Evolutionary conservation across 30 jellyfish, hydroid and myxozoan species (phyloP).

Genomic region (Aurelia sp.): DNA sequence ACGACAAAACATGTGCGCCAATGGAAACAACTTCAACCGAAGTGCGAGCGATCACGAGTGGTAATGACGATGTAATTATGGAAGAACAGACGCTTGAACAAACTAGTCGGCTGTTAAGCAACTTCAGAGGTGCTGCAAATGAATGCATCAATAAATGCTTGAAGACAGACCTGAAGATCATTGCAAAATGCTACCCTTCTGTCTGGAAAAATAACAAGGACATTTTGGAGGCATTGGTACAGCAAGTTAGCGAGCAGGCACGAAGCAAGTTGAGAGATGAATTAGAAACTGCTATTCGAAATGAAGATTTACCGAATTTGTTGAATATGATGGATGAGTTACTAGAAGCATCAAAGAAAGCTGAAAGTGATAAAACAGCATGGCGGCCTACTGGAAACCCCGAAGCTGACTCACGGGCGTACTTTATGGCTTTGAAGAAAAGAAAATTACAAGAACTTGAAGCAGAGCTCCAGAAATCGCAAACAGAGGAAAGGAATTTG

Average conservation of each 20-base stretch:
- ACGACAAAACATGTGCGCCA: neutral
- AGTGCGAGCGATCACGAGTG: neutral
- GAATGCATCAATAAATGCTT: constrained; percentile 47
- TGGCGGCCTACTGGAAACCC: constrained; percentile 74
- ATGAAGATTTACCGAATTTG: constrained; percentile 14
- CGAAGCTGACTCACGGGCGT: constrained; percentile 63
- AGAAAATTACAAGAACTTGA: constrained; percentile 35
- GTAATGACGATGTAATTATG: neutral
- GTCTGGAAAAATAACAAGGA: constrained; percentile 56
- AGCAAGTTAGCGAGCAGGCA: constrained; percentile 17
- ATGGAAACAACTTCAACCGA: neutral
- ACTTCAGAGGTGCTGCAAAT: constrained; percentile 6
- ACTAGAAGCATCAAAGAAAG: constrained; percentile 9
- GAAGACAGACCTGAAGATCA: constrained; percentile 16
- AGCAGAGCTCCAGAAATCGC: constrained; percentile 25
- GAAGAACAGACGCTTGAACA: neutral
- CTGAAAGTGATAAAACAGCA: constrained; percentile 14
- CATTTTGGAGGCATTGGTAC: constrained; percentile 17
- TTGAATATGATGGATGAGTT: constrained; percentile 30
- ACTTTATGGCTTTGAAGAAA: constrained; percentile 49
- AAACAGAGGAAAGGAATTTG: constrained; percentile 10
- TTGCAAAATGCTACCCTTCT: constrained; percentile 32
- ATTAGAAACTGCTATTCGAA: constrained; percentile 3
- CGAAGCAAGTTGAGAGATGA: constrained; percentile 30
- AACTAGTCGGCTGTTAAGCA: neutral